Evolutionary conservation across 1,140 invertebrate species (phyloP).

Genomic region (Drosophila kanapiae): DNA sequence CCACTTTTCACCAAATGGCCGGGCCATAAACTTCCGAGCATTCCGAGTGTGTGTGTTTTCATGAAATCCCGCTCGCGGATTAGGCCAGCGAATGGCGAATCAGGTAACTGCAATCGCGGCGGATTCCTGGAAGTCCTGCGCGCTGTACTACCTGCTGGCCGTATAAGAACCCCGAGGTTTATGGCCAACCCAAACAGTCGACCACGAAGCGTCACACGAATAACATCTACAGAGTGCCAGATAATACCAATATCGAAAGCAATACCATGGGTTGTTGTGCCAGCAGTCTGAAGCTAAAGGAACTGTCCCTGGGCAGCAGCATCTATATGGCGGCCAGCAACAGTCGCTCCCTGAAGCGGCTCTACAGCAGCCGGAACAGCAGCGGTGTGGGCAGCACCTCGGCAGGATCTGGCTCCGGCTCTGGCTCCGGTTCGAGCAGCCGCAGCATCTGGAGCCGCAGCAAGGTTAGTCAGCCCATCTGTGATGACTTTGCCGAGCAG

Average conservation of each 20-base stretch:
- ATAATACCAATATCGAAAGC: background rate
- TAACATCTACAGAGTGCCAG: slow-evolving; percentile 3
- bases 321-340: slow-evolving; percentile 25
- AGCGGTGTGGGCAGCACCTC: slow-evolving; percentile 42
- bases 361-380: slow-evolving; percentile 42
- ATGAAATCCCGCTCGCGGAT: slow-evolving; percentile 48
- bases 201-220: background rate
- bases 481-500: slow-evolving; percentile 73
- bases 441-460: slow-evolving; percentile 52
- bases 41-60: slow-evolving; percentile 13
- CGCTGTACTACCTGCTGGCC: slow-evolving; percentile 5
- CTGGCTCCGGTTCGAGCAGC: slow-evolving; percentile 6
- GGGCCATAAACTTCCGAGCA: slow-evolving; percentile 35
- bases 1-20: slow-evolving; percentile 15
- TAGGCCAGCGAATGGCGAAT: slow-evolving; percentile 27
- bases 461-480: slow-evolving; percentile 52
- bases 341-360: slow-evolving; percentile 40
- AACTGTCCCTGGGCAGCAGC: slow-evolving; percentile 41
- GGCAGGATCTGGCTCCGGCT: slow-evolving; percentile 7
- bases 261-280: slow-evolving; percentile 64
- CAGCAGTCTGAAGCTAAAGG: slow-evolving; percentile 56
- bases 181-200: slow-evolving; percentile 38
- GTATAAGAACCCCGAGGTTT: slow-evolving; percentile 38
- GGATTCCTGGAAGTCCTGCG: slow-evolving; percentile 26
- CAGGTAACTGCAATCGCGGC: slow-evolving; percentile 14